These are phyloP conservation scores for Hypomesus transpacificus DNA, from an alignment of 2,113 vertebrate genomes.

Conservation along the genomic window DNA sequence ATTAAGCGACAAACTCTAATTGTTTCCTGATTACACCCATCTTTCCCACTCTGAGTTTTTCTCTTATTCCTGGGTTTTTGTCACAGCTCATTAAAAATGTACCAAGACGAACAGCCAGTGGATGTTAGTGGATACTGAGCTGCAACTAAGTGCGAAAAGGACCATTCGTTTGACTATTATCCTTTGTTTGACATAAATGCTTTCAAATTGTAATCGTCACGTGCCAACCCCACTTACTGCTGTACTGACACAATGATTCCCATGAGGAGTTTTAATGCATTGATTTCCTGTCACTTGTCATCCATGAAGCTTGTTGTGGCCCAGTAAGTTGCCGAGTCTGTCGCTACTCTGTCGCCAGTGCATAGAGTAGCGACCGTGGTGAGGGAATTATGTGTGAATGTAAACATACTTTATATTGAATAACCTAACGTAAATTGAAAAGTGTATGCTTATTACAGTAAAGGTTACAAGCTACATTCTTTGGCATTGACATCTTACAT, in stretches of 20 bases:
- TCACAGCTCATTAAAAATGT: conserved; percentile 57
- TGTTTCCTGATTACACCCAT: conserved; percentile 52
- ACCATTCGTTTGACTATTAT: conserved; percentile 15
- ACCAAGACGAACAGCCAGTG: conserved; percentile 41
- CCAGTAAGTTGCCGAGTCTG: too few species aligned
- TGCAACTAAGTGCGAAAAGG: conserved; percentile 3
- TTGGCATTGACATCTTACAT: too few species aligned
- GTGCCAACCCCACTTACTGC: not conserved
- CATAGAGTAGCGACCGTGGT: too few species aligned
- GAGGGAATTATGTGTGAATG: too few species aligned
- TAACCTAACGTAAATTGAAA: too few species aligned
- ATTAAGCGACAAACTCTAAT: conserved; percentile 55
- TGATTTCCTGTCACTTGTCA: too few species aligned
- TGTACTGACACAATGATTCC: not conserved
- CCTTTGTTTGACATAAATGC: conserved; percentile 2
- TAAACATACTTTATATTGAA: too few species aligned
- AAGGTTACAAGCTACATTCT: too few species aligned
- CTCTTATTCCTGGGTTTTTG: conserved; percentile 38
- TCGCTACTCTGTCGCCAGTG: too few species aligned
- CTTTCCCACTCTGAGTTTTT: conserved; percentile 36
- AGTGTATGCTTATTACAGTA: too few species aligned
- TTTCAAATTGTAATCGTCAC: conserved; percentile 9
- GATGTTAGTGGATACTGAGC: conserved; percentile 19
- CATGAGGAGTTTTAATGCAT: not conserved
- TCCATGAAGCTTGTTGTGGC: too few species aligned